Percentiles rank a stretch among this genome's conserved stretches.
These are phyloP conservation scores for Notothenia coriiceps DNA, from an alignment of 2,113 vertebrate species.

Conservation along the genomic window DNA sequence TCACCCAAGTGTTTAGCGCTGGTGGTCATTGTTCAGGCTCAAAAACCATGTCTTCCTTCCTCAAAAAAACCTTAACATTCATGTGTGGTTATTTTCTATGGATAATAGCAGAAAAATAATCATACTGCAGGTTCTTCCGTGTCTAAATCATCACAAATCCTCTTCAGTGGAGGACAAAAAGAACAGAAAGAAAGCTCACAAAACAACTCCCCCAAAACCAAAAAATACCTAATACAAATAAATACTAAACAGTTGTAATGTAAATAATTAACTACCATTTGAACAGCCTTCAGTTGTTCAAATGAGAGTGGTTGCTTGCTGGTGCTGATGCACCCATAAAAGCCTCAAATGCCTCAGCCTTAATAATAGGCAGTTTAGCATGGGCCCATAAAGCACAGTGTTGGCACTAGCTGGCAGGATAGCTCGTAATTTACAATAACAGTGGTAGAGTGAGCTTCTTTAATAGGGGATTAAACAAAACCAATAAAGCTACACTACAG, in stretches of 20 bases:
- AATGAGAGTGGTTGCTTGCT: slow-evolving; percentile 12
- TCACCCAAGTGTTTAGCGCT: no score
- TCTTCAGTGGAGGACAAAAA: no score
- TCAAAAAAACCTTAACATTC: no score
- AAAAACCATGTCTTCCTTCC: no score
- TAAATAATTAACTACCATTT: no score
- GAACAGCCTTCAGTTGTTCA: slow-evolving; percentile 18
- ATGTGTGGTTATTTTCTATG: no score
- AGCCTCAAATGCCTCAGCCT: slow-evolving; percentile 28
- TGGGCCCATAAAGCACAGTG: slow-evolving; percentile 40
- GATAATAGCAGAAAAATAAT: no score
- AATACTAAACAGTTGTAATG: neutral
- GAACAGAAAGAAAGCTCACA: no score
- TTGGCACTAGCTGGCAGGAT: slow-evolving; percentile 35
- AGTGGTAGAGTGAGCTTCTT: slow-evolving; percentile 19
- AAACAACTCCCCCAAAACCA: neutral
- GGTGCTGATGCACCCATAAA: slow-evolving; percentile 24
- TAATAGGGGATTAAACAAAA: slow-evolving; percentile 52
- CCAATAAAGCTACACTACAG: slow-evolving; percentile 50
- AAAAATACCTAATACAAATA: slow-evolving; percentile 9
- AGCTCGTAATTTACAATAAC: slow-evolving; percentile 37
- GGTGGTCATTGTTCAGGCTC: no score
- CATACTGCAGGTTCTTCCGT: no score
- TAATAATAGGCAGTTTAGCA: slow-evolving; percentile 34
- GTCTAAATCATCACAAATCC: no score